Evolutionary conservation across 2,113 vertebrate genomes (phyloP).

Genomic region (Corvus cornix): DNA sequence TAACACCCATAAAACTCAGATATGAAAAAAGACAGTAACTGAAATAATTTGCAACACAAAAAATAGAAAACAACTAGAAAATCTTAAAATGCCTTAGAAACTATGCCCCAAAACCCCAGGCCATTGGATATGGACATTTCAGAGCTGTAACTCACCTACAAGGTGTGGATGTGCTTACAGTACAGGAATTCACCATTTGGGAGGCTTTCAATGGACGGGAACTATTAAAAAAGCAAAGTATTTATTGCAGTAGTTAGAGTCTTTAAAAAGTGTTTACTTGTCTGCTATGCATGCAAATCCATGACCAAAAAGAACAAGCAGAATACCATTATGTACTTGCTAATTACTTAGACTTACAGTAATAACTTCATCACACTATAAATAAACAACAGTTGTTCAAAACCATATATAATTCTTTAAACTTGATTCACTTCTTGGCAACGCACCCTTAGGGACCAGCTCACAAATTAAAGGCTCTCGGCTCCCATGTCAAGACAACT

Average conservation of each 20-base stretch:
- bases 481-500: constrained; percentile 8
- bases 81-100: not conserved
- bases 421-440: constrained; percentile 9
- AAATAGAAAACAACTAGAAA: not conserved
- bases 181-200: constrained; percentile 86
- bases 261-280: constrained; percentile 22
- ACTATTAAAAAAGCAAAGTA: constrained; percentile 74
- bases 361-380: constrained; percentile 9
- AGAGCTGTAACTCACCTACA: constrained; percentile 80
- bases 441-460: constrained; percentile 21
- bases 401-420: not conserved
- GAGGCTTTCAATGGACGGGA: constrained; percentile 90
- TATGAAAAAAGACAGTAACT: not conserved
- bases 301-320: not conserved
- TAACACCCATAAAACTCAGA: not conserved
- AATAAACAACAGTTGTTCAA: constrained; percentile 47
- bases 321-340: not conserved
- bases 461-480: constrained; percentile 22
- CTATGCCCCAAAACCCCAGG: not conserved
- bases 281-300: constrained; percentile 52
- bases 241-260: constrained; percentile 44
- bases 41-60: not conserved
- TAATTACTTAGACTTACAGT: constrained; percentile 41
- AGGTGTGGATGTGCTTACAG: constrained; percentile 77
- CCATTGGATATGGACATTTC: not conserved